Evolutionary conservation across 1,140 invertebrate species (phyloP).

Genomic region (Trachymyrmex cornetzi): DNA sequence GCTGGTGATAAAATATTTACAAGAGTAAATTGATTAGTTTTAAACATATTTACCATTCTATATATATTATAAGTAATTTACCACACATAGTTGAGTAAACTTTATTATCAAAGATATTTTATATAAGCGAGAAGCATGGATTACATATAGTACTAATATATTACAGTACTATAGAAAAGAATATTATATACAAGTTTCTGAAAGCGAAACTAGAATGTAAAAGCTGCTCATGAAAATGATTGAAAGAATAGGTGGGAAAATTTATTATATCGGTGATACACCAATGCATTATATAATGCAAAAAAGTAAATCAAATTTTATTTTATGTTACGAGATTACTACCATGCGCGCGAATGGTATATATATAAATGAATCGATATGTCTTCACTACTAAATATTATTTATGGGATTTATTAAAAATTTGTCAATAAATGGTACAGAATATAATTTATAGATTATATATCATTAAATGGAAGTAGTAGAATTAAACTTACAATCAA

Average conservation of each 20-base stretch:
- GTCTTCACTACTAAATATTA: conserved; percentile 17
- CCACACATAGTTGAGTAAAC: background rate
- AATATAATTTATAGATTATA: conserved; percentile 22
- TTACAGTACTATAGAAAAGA: conserved; percentile 22
- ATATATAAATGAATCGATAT: conserved; percentile 32
- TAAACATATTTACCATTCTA: conserved; percentile 30
- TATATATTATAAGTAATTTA: conserved; percentile 41
- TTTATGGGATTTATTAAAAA: background rate
- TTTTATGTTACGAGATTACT: conserved; percentile 1
- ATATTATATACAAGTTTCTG: conserved; percentile 26
- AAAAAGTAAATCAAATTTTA: conserved; percentile 29
- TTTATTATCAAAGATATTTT: conserved; percentile 28
- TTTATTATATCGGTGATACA: conserved; percentile 25
- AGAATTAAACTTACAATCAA: conserved; percentile 91
- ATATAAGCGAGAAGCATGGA: conserved; percentile 18
- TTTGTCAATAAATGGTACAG: background rate
- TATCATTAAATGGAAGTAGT: conserved; percentile 26
- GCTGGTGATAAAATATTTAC: conserved; percentile 80
- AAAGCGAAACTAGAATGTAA: conserved; percentile 9
- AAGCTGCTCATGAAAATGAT: background rate
- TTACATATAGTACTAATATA: conserved; percentile 41
- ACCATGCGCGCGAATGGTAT: conserved; percentile 46
- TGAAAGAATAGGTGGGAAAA: conserved; percentile 5
- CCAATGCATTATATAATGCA: conserved; percentile 21
- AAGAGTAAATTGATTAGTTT: conserved; percentile 69